Conservation (phyloP, 2,797 vertebrate genomes). For the Florisuga fusca region DNA sequence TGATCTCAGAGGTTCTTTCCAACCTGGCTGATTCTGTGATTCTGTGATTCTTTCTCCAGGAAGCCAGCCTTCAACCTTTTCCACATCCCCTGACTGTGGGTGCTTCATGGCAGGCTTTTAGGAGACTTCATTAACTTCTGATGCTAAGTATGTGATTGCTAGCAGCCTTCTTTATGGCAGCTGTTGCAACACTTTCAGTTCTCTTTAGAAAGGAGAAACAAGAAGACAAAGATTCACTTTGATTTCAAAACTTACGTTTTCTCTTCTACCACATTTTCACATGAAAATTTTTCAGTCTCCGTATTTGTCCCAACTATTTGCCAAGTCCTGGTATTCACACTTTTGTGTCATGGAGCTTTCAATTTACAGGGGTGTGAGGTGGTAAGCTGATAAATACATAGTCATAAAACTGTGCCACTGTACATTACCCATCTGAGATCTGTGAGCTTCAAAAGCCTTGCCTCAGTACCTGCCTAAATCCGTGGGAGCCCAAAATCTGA, state of each 20-base stretch:
- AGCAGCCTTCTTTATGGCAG: background rate
- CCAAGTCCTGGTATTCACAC: background rate
- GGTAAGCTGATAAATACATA: background rate
- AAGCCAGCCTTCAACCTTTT: background rate
- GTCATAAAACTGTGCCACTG: background rate
- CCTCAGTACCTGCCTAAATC: background rate
- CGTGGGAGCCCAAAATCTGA: background rate
- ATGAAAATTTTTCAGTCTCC: background rate
- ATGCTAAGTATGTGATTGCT: background rate
- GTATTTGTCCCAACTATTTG: background rate
- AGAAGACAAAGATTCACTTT: background rate
- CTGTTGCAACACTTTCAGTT: background rate
- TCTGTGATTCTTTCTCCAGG: background rate
- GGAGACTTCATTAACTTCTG: background rate
- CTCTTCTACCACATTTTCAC: background rate
- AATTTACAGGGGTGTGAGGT: background rate
- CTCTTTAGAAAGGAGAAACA: conserved; percentile 19
- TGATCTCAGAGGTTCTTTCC: too few relatives aligned
- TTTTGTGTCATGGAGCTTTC: background rate
- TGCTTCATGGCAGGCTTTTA: background rate
- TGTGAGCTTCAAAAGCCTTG: background rate
- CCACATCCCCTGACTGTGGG: background rate
- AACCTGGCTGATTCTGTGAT: too few relatives aligned
- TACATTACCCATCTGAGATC: background rate
- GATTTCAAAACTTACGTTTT: conserved; percentile 15